Percentiles rank a stretch among this genome's conserved stretches.
phyloP scores from a whole-genome alignment of 1,140 invertebrate species.

The Drosophila oshimai region DNA sequence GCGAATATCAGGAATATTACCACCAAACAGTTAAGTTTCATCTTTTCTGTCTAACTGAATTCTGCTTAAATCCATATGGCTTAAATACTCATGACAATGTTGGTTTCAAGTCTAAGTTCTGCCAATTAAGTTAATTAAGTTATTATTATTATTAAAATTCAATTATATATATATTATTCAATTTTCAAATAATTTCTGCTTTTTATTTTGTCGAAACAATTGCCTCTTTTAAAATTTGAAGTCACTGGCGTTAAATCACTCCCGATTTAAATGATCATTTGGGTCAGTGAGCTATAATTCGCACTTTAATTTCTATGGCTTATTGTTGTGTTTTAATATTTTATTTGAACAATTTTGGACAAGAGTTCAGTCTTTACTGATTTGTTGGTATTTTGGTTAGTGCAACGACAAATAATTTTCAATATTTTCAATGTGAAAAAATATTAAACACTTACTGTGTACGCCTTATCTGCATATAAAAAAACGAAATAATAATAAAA shows the following conservation, averaged over 20 bases:
- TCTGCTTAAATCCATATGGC: not conserved
- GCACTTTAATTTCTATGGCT: not conserved
- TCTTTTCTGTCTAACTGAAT: constrained; percentile 14
- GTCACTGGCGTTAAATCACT: constrained; percentile 26
- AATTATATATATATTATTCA: constrained; percentile 39
- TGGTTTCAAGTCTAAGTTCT: not conserved
- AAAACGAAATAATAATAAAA: too few relatives aligned
- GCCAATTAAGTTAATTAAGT: constrained; percentile 65
- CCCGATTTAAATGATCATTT: not conserved
- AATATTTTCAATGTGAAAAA: too few relatives aligned
- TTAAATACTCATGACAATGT: constrained; percentile 36
- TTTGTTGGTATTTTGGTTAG: too few relatives aligned
- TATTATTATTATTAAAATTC: constrained; percentile 34
- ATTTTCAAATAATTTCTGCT: constrained; percentile 16
- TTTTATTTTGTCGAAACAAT: constrained; percentile 16
- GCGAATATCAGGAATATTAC: constrained; percentile 16
- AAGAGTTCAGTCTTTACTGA: not conserved
- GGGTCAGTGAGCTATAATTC: constrained; percentile 20
- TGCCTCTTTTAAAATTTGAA: not conserved
- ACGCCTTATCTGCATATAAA: too few relatives aligned
- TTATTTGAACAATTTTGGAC: too few relatives aligned
- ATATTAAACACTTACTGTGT: too few relatives aligned
- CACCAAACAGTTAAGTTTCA: constrained; percentile 28
- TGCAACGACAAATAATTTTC: too few relatives aligned
- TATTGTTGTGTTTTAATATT: not conserved